These are phyloP conservation scores for Branchinecta lynchi DNA, from an alignment of 1,140 invertebrate genomes.

Conservation along the genomic window DNA sequence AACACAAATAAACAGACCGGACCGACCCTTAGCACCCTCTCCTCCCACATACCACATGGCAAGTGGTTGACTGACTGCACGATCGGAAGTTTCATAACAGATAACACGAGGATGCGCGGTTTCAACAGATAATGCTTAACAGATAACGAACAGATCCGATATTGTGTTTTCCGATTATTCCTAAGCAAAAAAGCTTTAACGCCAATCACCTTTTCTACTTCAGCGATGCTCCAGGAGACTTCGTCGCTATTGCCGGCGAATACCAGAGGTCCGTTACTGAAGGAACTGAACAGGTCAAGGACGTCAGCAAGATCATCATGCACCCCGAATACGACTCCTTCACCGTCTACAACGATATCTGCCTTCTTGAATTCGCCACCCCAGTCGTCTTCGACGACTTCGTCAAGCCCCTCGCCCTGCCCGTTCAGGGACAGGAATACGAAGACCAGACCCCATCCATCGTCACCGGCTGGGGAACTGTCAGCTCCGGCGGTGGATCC, in stretches of 20 bases:
- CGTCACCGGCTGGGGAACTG: slow-evolving; percentile 31
- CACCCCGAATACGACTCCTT: slow-evolving; percentile 24
- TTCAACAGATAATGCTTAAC: no score
- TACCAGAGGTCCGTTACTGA: slow-evolving; percentile 25
- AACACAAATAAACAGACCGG: no score
- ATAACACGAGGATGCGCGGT: no score
- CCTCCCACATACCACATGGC: no score
- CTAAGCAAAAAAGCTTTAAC: no score
- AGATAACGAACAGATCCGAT: no score
- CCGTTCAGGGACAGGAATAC: slow-evolving; percentile 17
- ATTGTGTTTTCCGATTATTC: no score
- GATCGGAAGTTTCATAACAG: no score
- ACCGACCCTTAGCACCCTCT: no score
- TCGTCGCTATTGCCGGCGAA: slow-evolving; percentile 28
- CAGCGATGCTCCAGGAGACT: background rate
- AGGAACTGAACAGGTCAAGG: slow-evolving; percentile 22
- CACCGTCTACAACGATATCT: slow-evolving; percentile 27
- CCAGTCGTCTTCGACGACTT: slow-evolving; percentile 23
- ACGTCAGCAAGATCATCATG: slow-evolving; percentile 28
- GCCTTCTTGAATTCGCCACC: slow-evolving; percentile 24
- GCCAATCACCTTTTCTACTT: no score
- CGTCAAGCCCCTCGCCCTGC: slow-evolving; percentile 23
- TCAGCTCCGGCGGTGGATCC: slow-evolving; percentile 20
- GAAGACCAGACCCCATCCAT: slow-evolving; percentile 19
- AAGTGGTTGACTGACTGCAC: no score